A percentile compares a stretch with the other conserved stretches of the same genome.
phyloP scores from a whole-genome alignment of 1,140 invertebrate species.

The Drosophila elegans region DNA sequence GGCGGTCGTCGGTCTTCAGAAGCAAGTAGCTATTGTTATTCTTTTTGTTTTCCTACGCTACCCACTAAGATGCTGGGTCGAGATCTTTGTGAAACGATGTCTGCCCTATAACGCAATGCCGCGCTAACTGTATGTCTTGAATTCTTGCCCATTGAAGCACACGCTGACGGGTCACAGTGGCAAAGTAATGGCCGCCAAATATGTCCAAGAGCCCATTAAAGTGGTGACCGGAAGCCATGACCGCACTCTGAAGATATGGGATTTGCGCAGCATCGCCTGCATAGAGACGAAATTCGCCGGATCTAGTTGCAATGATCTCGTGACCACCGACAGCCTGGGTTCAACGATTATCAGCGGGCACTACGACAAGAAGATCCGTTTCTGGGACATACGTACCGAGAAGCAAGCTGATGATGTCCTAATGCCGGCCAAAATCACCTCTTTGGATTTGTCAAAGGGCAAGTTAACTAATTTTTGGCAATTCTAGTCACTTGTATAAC shows the following conservation, averaged over 20 bases:
- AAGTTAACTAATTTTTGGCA: constrained; percentile 56
- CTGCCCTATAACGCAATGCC: constrained; percentile 49
- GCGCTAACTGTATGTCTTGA: constrained; percentile 35
- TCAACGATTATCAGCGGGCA: constrained; percentile 98
- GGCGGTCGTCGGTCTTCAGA: constrained; percentile 10
- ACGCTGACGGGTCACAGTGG: constrained; percentile 98
- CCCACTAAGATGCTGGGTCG: constrained; percentile 8
- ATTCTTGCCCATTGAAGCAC: constrained; percentile 89
- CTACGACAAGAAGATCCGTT: constrained; percentile 98
- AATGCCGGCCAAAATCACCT: constrained; percentile 97
- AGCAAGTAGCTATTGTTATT: constrained; percentile 5
- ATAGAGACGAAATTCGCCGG: constrained; percentile 98
- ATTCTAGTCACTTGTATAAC: background rate
- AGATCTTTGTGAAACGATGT: background rate
- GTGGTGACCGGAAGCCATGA: constrained; percentile 98
- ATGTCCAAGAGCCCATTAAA: constrained; percentile 94
- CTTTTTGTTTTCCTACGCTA: background rate
- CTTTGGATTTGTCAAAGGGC: constrained; percentile 96
- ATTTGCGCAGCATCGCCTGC: constrained; percentile 95
- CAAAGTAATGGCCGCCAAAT: constrained; percentile 97
- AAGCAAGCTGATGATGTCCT: constrained; percentile 92
- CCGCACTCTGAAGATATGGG: constrained; percentile 98
- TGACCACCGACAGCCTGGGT: constrained; percentile 94
- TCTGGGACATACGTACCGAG: constrained; percentile 97
- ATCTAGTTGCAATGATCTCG: constrained; percentile 98